Percentiles rank a stretch among this genome's conserved stretches.
Evolutionary conservation across 2,797 vertebrate genomes (phyloP).

Genomic region (Arremon brunneinucha): DNA sequence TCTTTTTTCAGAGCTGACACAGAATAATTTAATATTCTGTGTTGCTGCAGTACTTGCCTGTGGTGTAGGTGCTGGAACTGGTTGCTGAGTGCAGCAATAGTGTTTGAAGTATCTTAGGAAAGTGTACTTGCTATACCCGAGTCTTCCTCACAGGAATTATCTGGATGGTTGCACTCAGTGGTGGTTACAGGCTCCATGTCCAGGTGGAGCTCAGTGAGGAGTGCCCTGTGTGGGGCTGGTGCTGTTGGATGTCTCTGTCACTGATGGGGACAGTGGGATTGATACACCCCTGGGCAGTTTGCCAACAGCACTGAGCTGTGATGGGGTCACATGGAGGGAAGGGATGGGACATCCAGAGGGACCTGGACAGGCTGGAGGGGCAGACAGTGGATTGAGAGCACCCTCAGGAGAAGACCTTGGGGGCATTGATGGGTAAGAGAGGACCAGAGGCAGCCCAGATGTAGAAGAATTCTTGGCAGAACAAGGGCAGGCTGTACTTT

Average conservation of each 20-base stretch:
- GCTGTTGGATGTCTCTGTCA: not conserved
- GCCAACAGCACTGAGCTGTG: accelerated
- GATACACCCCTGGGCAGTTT: not conserved
- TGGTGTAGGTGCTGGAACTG: not conserved
- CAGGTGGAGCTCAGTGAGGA: not conserved
- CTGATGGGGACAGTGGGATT: not conserved
- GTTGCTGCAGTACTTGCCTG: not conserved
- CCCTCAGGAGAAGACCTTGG: not conserved
- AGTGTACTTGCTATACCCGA: not conserved
- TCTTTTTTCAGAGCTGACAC: not conserved
- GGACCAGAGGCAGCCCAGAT: not conserved
- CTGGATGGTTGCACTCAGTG: not conserved
- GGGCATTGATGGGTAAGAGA: accelerated
- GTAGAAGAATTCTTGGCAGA: not conserved
- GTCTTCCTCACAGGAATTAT: not conserved
- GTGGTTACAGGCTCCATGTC: not conserved
- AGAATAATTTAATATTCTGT: not conserved
- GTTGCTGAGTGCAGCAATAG: not conserved
- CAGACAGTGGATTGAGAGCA: not conserved
- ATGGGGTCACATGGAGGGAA: not conserved
- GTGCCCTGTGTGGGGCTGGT: accelerated
- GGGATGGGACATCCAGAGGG: not conserved
- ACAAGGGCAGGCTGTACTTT: not conserved
- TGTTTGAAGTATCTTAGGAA: not conserved
- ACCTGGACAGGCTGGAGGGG: not conserved